A percentile compares a stretch with the other conserved stretches of the same genome.
These are phyloP conservation scores for Chiropotes sagulatus DNA, from an alignment of 2,797 vertebrate species.

Conservation along the genomic window DNA sequence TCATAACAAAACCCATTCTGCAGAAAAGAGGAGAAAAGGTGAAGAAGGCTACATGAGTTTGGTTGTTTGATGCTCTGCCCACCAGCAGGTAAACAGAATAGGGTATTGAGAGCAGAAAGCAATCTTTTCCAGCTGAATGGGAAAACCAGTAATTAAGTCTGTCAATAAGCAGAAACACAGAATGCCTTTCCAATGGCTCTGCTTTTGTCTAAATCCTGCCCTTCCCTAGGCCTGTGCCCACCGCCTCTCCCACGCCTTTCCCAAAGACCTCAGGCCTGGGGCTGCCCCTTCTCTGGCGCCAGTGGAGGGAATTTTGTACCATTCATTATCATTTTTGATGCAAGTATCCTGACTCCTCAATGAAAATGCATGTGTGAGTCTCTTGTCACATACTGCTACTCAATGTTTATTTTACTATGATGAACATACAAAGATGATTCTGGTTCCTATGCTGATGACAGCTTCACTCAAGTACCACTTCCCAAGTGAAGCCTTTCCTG, in stretches of 20 bases:
- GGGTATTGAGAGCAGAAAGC: background rate
- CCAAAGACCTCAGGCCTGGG: background rate
- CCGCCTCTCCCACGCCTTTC: background rate
- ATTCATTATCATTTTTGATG: background rate
- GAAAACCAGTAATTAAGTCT: slow-evolving; percentile 29
- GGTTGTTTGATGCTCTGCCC: background rate
- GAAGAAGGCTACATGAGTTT: background rate
- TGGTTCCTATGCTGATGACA: background rate
- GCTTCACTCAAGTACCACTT: background rate
- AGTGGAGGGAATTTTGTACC: background rate
- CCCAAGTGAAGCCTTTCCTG: background rate
- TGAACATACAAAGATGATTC: background rate
- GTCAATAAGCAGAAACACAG: background rate
- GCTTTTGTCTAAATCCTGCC: background rate
- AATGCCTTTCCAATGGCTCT: background rate
- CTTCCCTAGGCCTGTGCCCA: background rate
- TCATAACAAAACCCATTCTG: background rate
- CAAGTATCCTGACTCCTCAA: background rate
- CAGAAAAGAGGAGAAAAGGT: background rate
- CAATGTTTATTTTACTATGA: background rate
- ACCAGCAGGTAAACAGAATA: background rate
- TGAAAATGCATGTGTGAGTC: background rate
- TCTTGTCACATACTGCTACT: background rate
- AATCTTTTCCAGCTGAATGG: background rate
- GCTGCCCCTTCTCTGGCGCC: background rate